Evolutionary conservation across 2,113 vertebrate genomes (phyloP).

Genomic region (Gobius niger): DNA sequence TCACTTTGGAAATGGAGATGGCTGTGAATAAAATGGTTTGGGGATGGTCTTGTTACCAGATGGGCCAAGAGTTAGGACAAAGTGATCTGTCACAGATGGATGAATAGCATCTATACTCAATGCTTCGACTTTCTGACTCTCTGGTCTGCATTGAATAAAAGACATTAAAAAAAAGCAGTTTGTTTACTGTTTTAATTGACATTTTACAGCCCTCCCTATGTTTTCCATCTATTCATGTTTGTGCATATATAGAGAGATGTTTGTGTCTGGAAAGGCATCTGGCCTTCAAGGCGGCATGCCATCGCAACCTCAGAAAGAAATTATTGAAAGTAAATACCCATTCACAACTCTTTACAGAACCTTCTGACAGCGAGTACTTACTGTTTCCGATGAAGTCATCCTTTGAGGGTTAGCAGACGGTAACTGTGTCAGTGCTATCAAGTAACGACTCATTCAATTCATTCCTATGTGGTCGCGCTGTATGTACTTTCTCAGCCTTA

Average conservation of each 20-base stretch:
- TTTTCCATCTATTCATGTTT: no score
- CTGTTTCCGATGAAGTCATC: constrained; percentile 6
- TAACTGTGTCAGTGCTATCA: constrained; percentile 7
- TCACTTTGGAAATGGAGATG: background rate
- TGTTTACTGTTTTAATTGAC: no score
- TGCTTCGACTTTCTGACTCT: background rate
- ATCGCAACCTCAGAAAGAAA: no score
- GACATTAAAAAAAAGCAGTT: background rate
- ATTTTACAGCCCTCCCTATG: no score
- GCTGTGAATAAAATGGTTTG: constrained; percentile 15
- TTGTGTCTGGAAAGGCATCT: no score
- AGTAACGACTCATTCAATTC: background rate
- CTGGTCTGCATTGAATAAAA: background rate
- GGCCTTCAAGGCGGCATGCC: no score
- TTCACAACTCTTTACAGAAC: background rate
- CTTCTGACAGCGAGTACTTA: background rate
- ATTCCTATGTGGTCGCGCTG: background rate
- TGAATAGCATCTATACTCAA: constrained; percentile 11
- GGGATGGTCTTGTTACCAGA: constrained; percentile 16
- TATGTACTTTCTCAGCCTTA: background rate
- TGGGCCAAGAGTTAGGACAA: background rate
- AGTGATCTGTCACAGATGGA: background rate
- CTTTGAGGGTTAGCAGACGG: background rate
- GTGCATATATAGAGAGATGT: no score
- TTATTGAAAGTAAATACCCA: background rate